phyloP scores from a whole-genome alignment of 2,888 invertebrate species.

The Limenitis arthemis region DNA sequence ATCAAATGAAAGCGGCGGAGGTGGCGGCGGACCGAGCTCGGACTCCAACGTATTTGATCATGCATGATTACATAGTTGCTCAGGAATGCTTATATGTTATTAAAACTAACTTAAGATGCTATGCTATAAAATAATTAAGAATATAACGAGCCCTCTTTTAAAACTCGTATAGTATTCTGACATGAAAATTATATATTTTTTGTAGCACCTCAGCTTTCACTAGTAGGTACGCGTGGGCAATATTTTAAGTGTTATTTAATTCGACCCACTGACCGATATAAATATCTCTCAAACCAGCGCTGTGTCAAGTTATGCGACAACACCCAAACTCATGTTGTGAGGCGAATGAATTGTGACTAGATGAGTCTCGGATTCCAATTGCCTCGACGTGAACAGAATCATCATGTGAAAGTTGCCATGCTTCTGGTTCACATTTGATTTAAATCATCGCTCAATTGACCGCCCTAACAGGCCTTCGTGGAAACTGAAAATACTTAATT shows the following conservation, averaged over 20 bases:
- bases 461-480: too few relatives aligned
- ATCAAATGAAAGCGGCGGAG: conserved; percentile 65
- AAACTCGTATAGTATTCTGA: conserved; percentile 36
- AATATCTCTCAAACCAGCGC: conserved; percentile 30
- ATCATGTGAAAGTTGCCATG: conserved; percentile 54
- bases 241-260: conserved; percentile 56
- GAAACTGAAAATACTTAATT: too few relatives aligned
- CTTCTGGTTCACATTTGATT: conserved; percentile 42
- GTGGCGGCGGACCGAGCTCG: conserved; percentile 67
- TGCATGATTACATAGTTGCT: neutral
- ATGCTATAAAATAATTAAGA: conserved; percentile 7
- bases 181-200: conserved; percentile 36
- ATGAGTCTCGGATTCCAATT: conserved; percentile 34
- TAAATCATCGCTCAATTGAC: conserved; percentile 39
- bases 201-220: conserved; percentile 48
- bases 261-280: conserved; percentile 49
- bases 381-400: conserved; percentile 37
- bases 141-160: conserved; percentile 22
- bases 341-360: conserved; percentile 31
- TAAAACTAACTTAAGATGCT: neutral
- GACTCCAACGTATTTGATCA: too few relatives aligned
- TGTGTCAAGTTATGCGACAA: conserved; percentile 40
- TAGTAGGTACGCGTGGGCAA: conserved; percentile 37
- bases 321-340: conserved; percentile 25
- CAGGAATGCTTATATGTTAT: neutral